Evolutionary conservation across 2,113 vertebrate species (phyloP).

Genomic region (Pardalotus punctatus): DNA sequence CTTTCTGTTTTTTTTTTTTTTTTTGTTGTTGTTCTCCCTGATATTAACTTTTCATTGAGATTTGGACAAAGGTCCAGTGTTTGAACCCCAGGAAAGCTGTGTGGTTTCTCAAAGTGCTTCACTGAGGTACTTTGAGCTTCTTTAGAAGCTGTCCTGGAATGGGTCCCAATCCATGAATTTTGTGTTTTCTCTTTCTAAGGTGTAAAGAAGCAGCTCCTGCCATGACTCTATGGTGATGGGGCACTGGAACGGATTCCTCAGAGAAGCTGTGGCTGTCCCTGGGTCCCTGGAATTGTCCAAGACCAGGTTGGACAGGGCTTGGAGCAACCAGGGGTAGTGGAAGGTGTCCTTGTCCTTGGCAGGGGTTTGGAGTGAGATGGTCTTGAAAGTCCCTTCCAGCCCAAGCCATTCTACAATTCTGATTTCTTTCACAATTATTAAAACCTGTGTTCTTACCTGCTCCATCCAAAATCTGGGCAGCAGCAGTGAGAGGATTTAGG

Average conservation of each 20-base stretch:
- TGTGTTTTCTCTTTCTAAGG: neutral
- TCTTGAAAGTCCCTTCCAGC: neutral
- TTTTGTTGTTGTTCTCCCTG: neutral
- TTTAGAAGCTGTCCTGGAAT: neutral
- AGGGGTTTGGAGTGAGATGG: neutral
- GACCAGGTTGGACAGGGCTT: neutral
- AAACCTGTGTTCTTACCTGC: neutral
- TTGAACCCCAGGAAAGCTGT: neutral
- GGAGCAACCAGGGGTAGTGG: rapidly evolving
- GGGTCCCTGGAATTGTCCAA: neutral
- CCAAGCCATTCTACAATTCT: neutral
- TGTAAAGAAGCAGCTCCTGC: neutral
- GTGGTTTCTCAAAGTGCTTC: neutral
- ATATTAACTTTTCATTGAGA: neutral
- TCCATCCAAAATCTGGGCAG: neutral
- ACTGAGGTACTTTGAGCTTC: neutral
- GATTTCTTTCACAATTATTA: neutral
- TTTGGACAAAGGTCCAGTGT: neutral
- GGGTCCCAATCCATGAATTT: neutral
- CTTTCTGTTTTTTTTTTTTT: neutral
- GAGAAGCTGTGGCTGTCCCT: neutral
- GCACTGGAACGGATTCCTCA: neutral
- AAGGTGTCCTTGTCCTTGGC: neutral
- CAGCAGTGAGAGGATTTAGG: neutral
- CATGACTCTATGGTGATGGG: neutral